phyloP scores from a whole-genome alignment of 1,140 invertebrate species.

The Metopolophium dirhodum region DNA sequence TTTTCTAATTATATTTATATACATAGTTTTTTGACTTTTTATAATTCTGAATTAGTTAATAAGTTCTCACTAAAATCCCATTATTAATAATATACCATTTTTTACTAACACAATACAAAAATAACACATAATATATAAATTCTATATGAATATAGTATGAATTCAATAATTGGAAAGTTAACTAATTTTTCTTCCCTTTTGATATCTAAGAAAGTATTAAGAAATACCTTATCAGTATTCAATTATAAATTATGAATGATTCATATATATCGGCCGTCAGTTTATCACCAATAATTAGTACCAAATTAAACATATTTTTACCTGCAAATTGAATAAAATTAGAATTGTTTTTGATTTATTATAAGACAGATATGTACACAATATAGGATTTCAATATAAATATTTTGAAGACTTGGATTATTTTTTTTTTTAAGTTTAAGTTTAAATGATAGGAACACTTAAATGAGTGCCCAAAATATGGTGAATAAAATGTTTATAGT shows the following conservation, averaged over 20 bases:
- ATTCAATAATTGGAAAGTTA: background rate
- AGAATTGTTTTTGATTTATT: no score
- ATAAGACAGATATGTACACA: no score
- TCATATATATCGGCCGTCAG: background rate
- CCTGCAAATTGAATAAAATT: no score
- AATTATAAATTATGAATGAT: background rate
- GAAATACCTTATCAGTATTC: background rate
- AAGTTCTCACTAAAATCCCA: background rate
- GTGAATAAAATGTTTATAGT: background rate
- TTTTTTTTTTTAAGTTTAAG: background rate
- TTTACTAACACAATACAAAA: background rate
- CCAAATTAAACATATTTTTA: background rate
- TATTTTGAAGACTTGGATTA: no score
- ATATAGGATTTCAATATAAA: background rate
- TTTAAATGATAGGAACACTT: background rate
- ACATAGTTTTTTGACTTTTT: background rate
- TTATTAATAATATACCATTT: background rate
- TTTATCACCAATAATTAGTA: background rate
- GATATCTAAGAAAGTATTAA: background rate
- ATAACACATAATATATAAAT: background rate
- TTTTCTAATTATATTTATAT: background rate
- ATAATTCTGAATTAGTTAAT: background rate
- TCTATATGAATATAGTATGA: background rate
- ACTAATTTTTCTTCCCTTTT: background rate
- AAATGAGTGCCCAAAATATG: background rate